Evolutionary conservation across 2,113 vertebrate species (phyloP).

Genomic region (Spilogale gracilis): DNA sequence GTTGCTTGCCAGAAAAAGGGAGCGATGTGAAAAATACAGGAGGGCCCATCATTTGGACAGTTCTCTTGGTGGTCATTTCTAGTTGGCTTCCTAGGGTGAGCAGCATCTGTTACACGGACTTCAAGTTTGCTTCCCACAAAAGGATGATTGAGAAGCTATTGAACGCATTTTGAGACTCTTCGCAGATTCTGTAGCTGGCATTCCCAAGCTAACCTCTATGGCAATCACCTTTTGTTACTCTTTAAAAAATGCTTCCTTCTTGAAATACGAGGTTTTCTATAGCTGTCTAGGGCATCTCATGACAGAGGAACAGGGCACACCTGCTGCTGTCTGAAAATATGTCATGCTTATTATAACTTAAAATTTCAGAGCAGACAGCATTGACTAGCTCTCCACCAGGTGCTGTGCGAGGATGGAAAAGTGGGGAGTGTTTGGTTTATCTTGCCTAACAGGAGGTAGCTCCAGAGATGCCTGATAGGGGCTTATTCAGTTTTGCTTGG

Average conservation of each 20-base stretch:
- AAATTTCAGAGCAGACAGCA: background rate
- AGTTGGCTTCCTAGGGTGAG: background rate
- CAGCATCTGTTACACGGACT: constrained; percentile 31
- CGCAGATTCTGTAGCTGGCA: background rate
- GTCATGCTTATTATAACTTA: background rate
- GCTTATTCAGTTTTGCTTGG: constrained; percentile 55
- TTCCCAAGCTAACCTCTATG: background rate
- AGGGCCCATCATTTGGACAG: background rate
- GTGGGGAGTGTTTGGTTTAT: background rate
- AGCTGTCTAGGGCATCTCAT: background rate
- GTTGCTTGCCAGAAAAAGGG: background rate
- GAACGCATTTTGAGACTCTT: background rate
- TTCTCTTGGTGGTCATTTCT: constrained; percentile 45
- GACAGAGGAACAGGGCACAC: background rate
- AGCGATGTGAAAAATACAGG: background rate
- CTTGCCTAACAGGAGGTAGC: background rate
- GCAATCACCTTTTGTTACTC: background rate
- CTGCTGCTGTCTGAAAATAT: background rate
- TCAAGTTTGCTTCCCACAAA: background rate
- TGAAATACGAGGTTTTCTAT: background rate
- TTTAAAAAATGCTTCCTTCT: background rate
- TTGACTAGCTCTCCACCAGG: background rate
- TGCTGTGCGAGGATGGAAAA: background rate
- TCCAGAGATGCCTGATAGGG: background rate
- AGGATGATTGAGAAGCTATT: background rate